These are phyloP conservation scores for Irena cyanogastra DNA, from an alignment of 2,113 vertebrate species.

Conservation along the genomic window DNA sequence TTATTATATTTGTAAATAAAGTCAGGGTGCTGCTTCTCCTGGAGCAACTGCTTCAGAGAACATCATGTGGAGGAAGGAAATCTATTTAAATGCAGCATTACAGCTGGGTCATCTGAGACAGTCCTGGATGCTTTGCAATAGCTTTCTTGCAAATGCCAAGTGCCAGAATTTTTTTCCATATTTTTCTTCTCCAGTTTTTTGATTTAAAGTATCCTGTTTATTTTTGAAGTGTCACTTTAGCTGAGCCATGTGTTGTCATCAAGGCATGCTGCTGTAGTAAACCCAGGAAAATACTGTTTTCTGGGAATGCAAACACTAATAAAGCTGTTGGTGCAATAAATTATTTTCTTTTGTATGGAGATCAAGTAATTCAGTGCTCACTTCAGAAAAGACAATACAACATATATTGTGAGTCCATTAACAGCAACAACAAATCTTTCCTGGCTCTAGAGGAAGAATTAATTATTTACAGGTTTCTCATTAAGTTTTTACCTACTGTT, in stretches of 20 bases:
- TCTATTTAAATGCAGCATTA: background rate
- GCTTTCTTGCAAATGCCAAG: background rate
- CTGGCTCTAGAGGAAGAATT: slow-evolving; percentile 41
- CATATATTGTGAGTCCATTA: slow-evolving; percentile 13
- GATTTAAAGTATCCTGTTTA: background rate
- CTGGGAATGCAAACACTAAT: background rate
- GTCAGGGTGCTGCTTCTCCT: background rate
- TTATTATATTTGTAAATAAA: background rate
- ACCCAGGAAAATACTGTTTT: background rate
- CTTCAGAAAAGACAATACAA: background rate
- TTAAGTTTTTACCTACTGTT: slow-evolving; percentile 61
- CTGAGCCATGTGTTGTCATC: background rate
- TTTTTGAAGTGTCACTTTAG: background rate
- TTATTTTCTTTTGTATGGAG: background rate
- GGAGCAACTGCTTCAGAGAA: background rate
- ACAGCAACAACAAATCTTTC: slow-evolving; percentile 24
- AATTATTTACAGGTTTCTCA: slow-evolving; percentile 66
- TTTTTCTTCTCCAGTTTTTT: background rate
- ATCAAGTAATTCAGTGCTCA: background rate
- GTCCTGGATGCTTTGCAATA: background rate
- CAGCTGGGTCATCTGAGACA: background rate
- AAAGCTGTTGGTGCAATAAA: background rate
- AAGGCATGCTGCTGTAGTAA: background rate
- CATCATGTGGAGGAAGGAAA: background rate
- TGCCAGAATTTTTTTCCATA: background rate